Conservation (phyloP, 2,797 vertebrate genomes). For the Anas georgica region DNA sequence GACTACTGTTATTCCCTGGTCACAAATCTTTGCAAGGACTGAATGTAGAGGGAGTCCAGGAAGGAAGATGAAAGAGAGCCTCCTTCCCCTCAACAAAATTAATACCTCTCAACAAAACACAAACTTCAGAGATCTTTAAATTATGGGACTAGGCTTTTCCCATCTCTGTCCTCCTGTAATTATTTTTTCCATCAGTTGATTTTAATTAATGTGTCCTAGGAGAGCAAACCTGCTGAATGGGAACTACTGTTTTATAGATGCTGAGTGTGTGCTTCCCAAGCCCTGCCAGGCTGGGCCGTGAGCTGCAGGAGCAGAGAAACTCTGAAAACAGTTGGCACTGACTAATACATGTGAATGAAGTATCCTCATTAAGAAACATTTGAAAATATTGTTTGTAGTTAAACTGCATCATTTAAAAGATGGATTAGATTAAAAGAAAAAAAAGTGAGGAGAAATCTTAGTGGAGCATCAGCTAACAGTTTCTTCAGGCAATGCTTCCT, state of each 20-base stretch:
- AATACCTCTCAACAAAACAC: slow-evolving; percentile 21
- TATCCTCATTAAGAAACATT: not conserved
- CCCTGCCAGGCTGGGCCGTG: not conserved
- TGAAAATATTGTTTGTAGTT: not conserved
- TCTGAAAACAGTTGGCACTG: not conserved
- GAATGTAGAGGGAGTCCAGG: not conserved
- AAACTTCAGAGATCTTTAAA: slow-evolving; percentile 44
- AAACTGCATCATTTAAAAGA: not conserved
- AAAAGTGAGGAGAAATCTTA: not conserved
- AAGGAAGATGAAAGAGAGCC: not conserved
- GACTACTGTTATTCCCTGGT: not conserved
- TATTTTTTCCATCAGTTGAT: slow-evolving; percentile 78
- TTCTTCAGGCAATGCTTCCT: not conserved
- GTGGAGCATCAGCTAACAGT: not conserved
- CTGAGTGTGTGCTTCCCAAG: not conserved
- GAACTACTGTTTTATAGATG: not conserved
- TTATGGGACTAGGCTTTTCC: slow-evolving; percentile 47
- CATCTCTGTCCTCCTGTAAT: slow-evolving; percentile 67
- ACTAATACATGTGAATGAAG: not conserved
- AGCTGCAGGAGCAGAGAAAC: not conserved
- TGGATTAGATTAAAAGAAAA: not conserved
- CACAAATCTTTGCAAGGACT: not conserved
- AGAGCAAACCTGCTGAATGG: not conserved
- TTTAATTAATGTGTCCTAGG: slow-evolving; percentile 73
- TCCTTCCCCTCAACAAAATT: not conserved